These are phyloP conservation scores for Drosophila algonquin DNA, from an alignment of 2,888 invertebrate genomes.

Conservation along the genomic window DNA sequence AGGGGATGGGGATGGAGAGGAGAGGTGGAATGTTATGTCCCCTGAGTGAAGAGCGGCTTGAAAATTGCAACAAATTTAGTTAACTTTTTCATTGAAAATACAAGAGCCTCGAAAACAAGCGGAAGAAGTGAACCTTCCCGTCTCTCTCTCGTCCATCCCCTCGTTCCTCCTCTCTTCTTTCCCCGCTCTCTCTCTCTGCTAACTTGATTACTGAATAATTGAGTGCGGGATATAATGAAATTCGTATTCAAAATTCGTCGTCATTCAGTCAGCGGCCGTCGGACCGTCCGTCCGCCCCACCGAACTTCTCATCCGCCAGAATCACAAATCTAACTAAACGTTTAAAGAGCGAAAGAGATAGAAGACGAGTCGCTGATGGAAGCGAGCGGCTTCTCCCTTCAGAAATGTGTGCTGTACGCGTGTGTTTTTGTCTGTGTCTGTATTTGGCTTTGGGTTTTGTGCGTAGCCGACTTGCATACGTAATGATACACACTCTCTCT, in stretches of 20 bases:
- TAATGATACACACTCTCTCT: constrained; percentile 46
- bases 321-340: constrained; percentile 59
- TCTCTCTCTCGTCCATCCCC: background rate
- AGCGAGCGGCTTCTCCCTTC: constrained; percentile 10
- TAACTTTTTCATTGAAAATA: constrained; percentile 1
- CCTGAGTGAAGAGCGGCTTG: background rate
- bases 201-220: constrained; percentile 78
- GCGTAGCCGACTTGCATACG: constrained; percentile 76
- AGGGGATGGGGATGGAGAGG: background rate
- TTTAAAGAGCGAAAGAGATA: constrained; percentile 38
- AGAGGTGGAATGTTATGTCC: background rate
- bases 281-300: background rate
- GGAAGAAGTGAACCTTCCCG: background rate
- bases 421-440: constrained; percentile 43
- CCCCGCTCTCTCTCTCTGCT: background rate
- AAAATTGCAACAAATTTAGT: constrained; percentile 1
- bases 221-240: constrained; percentile 77
- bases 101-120: background rate
- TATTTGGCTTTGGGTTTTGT: constrained; percentile 55
- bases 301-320: constrained; percentile 1
- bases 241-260: constrained; percentile 80
- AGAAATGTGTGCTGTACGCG: constrained; percentile 34
- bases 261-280: constrained; percentile 52
- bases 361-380: background rate
- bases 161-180: background rate